Percentiles rank a stretch among this genome's conserved stretches.
These are phyloP conservation scores for Catharus bicknelli DNA, from an alignment of 2,113 vertebrate genomes.

Conservation along the genomic window DNA sequence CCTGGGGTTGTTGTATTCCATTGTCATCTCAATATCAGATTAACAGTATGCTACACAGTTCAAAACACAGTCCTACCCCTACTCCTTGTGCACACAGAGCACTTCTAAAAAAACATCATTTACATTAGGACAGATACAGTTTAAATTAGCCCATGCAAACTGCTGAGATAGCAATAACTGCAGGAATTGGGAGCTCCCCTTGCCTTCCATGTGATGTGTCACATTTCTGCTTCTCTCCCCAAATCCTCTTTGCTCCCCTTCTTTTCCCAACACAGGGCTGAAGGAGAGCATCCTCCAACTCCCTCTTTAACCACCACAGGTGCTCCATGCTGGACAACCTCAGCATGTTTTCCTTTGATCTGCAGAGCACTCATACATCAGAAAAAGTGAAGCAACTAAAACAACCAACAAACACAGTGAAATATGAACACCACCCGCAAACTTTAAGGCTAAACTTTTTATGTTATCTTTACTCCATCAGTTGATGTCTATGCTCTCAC, in stretches of 20 bases:
- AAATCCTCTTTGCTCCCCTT: not conserved
- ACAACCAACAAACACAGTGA: not conserved
- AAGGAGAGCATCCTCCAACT: not conserved
- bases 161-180: not conserved
- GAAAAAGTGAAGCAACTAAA: not conserved
- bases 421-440: not conserved
- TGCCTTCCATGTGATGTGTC: not conserved
- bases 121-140: not conserved
- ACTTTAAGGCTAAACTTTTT: not conserved
- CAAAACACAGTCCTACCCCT: not conserved
- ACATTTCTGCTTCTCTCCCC: not conserved
- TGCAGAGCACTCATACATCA: not conserved
- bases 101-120: not conserved
- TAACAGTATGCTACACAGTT: rapidly evolving
- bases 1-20: not conserved
- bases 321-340: not conserved
- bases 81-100: rapidly evolving
- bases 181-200: not conserved
- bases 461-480: not conserved
- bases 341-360: rapidly evolving
- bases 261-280: not conserved
- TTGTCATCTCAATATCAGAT: rapidly evolving
- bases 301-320: not conserved
- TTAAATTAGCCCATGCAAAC: not conserved
- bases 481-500: not conserved